Conservation (phyloP, 2,797 vertebrate genomes). For the Gobio occitaniae region DNA sequence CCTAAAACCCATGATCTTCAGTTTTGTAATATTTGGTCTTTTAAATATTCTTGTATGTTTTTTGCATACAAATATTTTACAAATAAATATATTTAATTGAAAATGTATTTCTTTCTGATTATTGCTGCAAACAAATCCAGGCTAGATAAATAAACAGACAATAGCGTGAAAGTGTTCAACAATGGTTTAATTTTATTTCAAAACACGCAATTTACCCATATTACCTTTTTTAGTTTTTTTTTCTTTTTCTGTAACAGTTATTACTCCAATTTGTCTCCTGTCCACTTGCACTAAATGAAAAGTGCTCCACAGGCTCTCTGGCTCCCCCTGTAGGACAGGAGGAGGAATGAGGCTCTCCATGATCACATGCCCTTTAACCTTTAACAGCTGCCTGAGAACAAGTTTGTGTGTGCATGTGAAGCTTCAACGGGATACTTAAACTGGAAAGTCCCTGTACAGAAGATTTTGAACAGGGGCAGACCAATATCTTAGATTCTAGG, state of each 20-base stretch:
- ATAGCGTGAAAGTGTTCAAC: slow-evolving; percentile 71
- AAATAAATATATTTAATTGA: slow-evolving; percentile 54
- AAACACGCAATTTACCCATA: slow-evolving; percentile 88
- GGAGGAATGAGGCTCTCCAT: slow-evolving; percentile 78
- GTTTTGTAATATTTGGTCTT: slow-evolving; percentile 1
- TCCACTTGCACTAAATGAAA: slow-evolving; percentile 81
- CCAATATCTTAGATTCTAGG: not conserved
- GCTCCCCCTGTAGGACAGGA: slow-evolving; percentile 80
- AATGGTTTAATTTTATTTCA: slow-evolving; percentile 85
- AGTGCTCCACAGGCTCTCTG: slow-evolving; percentile 81
- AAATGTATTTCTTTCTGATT: slow-evolving; percentile 1
- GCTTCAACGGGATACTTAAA: slow-evolving; percentile 14
- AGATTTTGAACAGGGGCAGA: not conserved
- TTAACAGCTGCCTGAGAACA: slow-evolving; percentile 37
- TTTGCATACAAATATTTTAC: slow-evolving; percentile 43
- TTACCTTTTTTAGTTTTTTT: slow-evolving; percentile 81
- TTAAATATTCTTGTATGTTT: slow-evolving; percentile 16
- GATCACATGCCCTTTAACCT: slow-evolving; percentile 48
- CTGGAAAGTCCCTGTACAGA: not conserved
- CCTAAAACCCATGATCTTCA: not conserved
- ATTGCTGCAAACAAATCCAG: not conserved
- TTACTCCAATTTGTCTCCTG: slow-evolving; percentile 82
- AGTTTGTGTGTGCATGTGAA: slow-evolving; percentile 33
- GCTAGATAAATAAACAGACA: slow-evolving; percentile 21
- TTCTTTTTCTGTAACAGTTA: slow-evolving; percentile 86